Percentiles rank a stretch among this genome's conserved stretches.
phyloP scores from a whole-genome alignment of 2,113 vertebrate species.

The Chauna torquata region DNA sequence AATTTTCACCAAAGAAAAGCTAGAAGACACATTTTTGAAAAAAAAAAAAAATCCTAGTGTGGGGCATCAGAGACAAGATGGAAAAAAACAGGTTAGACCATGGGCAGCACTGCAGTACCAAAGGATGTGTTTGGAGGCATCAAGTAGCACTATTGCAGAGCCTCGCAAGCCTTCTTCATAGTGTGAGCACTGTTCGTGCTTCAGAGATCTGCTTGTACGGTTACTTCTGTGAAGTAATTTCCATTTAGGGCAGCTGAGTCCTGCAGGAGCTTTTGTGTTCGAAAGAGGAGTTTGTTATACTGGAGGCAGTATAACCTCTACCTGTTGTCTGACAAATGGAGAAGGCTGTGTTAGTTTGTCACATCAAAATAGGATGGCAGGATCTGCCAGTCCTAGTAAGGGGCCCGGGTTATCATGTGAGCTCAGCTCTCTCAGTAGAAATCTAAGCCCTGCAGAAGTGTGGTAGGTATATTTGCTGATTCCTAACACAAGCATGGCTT shows the following conservation, averaged over 20 bases:
- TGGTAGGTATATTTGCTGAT: not conserved
- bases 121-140: too few species aligned
- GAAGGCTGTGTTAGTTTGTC: too few species aligned
- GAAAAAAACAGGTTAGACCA: not conserved
- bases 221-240: fast-evolving
- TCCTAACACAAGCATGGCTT: not conserved
- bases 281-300: not conserved
- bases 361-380: not conserved
- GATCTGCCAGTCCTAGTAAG: fast-evolving
- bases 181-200: fast-evolving
- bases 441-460: not conserved
- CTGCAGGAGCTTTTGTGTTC: not conserved
- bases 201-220: fast-evolving
- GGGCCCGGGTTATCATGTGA: not conserved
- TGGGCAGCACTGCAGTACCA: not conserved
- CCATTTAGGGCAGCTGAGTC: not conserved
- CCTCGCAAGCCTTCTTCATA: not conserved
- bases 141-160: too few species aligned
- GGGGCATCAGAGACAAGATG: not conserved
- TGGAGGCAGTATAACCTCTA: not conserved
- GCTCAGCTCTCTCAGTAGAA: not conserved
- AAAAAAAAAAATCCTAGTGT: too few species aligned
- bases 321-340: not conserved
- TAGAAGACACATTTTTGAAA: not conserved
- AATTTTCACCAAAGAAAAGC: not conserved